Conservation (phyloP, 2,113 vertebrate species). For the Istiophorus platypterus region DNA sequence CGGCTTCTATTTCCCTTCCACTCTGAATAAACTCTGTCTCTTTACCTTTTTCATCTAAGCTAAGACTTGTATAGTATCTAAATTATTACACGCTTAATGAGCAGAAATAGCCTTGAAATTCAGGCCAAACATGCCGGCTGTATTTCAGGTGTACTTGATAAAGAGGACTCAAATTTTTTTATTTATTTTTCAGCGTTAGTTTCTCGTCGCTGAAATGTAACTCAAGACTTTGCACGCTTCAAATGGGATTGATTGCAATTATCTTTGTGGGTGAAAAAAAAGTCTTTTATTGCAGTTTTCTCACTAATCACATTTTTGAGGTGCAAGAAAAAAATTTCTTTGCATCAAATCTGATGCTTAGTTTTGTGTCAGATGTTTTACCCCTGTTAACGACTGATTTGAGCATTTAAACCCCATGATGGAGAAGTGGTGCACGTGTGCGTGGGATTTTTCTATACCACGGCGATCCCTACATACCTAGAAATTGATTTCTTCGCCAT, state of each 20-base stretch:
- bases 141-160: neutral
- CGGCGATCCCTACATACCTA: neutral
- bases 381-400: neutral
- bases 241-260: too few relatives aligned
- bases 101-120: neutral
- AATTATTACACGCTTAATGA: neutral
- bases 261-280: too few relatives aligned
- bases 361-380: neutral
- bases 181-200: too few relatives aligned
- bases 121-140: neutral
- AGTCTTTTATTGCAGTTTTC: neutral
- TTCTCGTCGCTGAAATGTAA: neutral
- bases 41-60: neutral
- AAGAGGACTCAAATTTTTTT: too few relatives aligned
- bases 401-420: neutral
- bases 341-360: neutral
- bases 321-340: neutral
- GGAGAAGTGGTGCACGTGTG: neutral
- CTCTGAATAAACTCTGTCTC: neutral
- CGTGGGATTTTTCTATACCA: neutral
- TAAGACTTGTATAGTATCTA: neutral
- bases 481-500: neutral
- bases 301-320: too few relatives aligned
- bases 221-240: neutral
- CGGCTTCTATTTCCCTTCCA: neutral